Percentiles rank a stretch among this genome's conserved stretches.
These are phyloP conservation scores for Turritopsis dohrnii DNA, from an alignment of 30 jellyfish, hydroid and myxozoan species.

Conservation along the genomic window DNA sequence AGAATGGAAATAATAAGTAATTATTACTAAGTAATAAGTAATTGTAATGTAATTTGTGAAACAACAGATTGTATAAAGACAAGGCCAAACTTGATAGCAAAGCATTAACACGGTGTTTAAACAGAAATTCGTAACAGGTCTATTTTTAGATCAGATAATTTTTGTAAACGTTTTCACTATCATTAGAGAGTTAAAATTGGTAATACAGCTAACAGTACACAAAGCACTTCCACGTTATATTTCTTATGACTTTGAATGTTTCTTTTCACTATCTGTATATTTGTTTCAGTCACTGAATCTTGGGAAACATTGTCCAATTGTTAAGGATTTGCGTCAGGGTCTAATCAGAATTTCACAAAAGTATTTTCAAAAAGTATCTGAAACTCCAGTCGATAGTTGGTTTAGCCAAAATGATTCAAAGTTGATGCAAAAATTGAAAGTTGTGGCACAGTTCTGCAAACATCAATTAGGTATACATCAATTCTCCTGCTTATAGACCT, in stretches of 20 bases:
- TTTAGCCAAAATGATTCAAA: slow-evolving; percentile 52
- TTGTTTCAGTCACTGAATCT: slow-evolving; percentile 73
- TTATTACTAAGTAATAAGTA: too few relatives aligned
- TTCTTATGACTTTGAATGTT: too few relatives aligned
- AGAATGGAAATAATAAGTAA: too few relatives aligned
- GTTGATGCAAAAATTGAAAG: slow-evolving; percentile 53
- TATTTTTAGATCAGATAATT: too few relatives aligned
- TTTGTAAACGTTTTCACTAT: too few relatives aligned
- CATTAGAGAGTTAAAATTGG: too few relatives aligned
- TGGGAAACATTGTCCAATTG: slow-evolving; percentile 86
- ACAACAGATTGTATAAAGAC: too few relatives aligned
- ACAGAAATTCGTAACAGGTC: too few relatives aligned
- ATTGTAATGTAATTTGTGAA: not conserved
- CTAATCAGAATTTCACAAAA: slow-evolving; percentile 67
- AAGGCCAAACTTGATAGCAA: too few relatives aligned
- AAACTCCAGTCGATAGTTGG: slow-evolving; percentile 78
- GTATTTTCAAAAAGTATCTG: slow-evolving; percentile 52
- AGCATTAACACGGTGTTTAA: too few relatives aligned
- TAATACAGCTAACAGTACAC: too few relatives aligned
- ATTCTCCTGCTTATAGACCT: not conserved
- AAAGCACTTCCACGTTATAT: too few relatives aligned
- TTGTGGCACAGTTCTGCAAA: slow-evolving; percentile 91
- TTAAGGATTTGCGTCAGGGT: slow-evolving; percentile 82
- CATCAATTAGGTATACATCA: slow-evolving; percentile 60
- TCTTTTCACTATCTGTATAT: not conserved